A percentile compares a stretch with the other conserved stretches of the same genome.
Conservation (phyloP, 2,797 vertebrate species). For the Anguilla anguilla region DNA sequence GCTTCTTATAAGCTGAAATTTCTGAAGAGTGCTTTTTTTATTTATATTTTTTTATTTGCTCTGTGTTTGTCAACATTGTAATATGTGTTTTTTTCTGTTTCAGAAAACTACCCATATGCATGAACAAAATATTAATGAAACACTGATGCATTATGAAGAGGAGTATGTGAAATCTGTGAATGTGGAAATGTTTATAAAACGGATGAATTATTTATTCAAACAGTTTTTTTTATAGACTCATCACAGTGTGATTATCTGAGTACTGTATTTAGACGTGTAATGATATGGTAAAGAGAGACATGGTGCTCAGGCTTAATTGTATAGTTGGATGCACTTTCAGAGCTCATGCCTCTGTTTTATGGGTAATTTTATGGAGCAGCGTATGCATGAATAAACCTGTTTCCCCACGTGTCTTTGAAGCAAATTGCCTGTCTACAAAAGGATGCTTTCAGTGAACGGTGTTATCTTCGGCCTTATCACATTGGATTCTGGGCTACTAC, state of each 20-base stretch:
- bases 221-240: neutral
- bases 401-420: neutral
- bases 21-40: neutral
- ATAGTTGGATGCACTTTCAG: neutral
- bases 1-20: neutral
- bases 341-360: neutral
- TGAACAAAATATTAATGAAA: neutral
- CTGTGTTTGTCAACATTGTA: neutral
- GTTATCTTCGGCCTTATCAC: neutral
- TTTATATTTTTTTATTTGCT: neutral
- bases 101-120: constrained; percentile 6
- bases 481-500: neutral
- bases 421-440: neutral
- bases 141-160: neutral
- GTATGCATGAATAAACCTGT: neutral
- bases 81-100: constrained; percentile 9
- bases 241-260: neutral
- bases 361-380: constrained; percentile 15
- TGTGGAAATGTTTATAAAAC: neutral
- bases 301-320: neutral
- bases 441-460: neutral
- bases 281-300: neutral
- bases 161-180: neutral
- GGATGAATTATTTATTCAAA: neutral
- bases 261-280: neutral